Percentiles rank a stretch among this genome's conserved stretches.
phyloP scores from a whole-genome alignment of 2,888 invertebrate genomes.

The Hemistola chrysoprasaria region DNA sequence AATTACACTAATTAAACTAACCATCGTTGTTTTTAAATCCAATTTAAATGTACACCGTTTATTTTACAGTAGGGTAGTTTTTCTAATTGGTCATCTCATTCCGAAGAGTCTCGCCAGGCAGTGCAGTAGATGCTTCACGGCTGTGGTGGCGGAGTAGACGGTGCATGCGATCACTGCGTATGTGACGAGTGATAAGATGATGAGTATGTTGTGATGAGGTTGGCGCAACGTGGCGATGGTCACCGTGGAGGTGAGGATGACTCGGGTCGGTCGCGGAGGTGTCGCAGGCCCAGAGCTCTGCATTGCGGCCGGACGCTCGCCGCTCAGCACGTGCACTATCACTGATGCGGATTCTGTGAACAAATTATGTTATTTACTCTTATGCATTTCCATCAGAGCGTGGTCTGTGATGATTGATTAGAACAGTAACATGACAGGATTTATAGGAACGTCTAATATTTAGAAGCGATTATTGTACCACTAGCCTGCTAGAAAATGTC shows the following conservation, averaged over 20 bases:
- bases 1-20: conserved; percentile 17
- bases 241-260: conserved; percentile 52
- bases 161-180: conserved; percentile 38
- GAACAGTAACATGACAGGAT: no score
- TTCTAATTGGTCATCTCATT: conserved; percentile 67
- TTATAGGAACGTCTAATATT: no score
- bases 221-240: conserved; percentile 50
- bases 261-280: conserved; percentile 57
- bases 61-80: conserved; percentile 11
- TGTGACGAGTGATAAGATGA: conserved; percentile 42
- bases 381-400: not conserved
- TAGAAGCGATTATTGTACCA: no score
- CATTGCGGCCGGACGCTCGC: conserved; percentile 86
- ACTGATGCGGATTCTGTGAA: conserved; percentile 89
- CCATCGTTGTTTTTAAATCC: conserved; percentile 30
- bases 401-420: no score
- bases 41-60: conserved; percentile 11
- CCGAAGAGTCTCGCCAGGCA: conserved; percentile 11
- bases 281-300: conserved; percentile 73
- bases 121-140: conserved; percentile 11
- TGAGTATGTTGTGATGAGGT: conserved; percentile 38
- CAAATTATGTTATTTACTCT: conserved; percentile 21
- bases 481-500: no score
- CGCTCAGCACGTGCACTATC: conserved; percentile 91
- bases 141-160: conserved; percentile 27